These are phyloP conservation scores for Oligia latruncula DNA, from an alignment of 2,888 invertebrate genomes.

Conservation along the genomic window DNA sequence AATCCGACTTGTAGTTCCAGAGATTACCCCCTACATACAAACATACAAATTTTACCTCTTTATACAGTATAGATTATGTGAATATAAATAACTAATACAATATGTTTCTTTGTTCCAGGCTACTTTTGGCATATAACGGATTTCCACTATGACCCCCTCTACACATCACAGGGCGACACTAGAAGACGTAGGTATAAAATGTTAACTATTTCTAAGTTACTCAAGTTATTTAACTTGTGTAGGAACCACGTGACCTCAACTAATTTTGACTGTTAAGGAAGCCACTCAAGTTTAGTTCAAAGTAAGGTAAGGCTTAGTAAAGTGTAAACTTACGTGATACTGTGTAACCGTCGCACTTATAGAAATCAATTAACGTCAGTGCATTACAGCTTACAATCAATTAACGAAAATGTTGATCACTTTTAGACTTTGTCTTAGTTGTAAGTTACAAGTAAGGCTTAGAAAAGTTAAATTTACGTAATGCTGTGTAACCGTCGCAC, in stretches of 20 bases:
- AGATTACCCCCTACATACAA: too few relatives aligned
- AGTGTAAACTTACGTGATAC: background rate
- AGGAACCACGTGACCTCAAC: background rate
- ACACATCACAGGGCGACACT: conserved; percentile 94
- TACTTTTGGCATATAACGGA: conserved; percentile 99
- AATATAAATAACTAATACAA: background rate
- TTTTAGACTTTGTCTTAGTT: background rate
- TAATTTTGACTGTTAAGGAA: background rate
- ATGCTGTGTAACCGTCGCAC: background rate
- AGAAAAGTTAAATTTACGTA: background rate
- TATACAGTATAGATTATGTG: too few relatives aligned
- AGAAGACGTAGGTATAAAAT: conserved; percentile 92
- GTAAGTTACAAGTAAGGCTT: background rate
- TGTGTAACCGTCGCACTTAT: background rate
- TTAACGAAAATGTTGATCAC: too few relatives aligned
- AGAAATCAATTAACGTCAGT: background rate
- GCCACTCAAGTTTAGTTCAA: background rate
- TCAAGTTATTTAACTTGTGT: conserved; percentile 26
- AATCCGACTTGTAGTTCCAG: too few relatives aligned
- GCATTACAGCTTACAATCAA: background rate
- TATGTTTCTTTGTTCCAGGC: conserved; percentile 91
- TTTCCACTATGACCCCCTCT: conserved; percentile 96
- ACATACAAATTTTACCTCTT: too few relatives aligned
- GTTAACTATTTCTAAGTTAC: conserved; percentile 61
- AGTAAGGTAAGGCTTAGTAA: background rate